Evolutionary conservation across 2,797 vertebrate species (phyloP), one percentile per base, ranked within the genome.

Genomic region (Apogon hyalosoma): DNA sequence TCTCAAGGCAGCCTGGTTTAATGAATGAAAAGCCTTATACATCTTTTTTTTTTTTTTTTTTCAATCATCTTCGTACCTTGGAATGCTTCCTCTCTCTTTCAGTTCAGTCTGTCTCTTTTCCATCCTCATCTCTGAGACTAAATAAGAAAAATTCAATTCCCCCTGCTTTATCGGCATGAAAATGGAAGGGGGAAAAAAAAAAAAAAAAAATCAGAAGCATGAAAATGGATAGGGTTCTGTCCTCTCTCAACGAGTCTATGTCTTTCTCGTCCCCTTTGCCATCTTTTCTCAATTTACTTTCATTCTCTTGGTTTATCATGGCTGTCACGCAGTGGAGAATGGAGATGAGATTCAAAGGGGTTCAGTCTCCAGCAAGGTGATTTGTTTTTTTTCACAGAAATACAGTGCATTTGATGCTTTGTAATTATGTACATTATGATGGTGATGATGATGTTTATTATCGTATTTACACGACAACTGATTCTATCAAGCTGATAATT

Each of bases 131-230:
- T 63, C 4, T 11, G 18, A 1, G 41, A 46, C 41, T 54, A 42
- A 1, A 16, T 47, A 40, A 60, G 55, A 33, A 3, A 48, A 43
- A 41, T 54, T 51, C 59, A 66, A 10, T 66, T 73, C 24, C 21
- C 8, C 39, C 1, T 15, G 50, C 11, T 66, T 58, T 69, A 58
- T 39, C 58, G 56, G 42, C 73, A 24, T 56, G 58, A 48, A 76
- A 72, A 56, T 63, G 38, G 50, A n/a, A n/a, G n/a, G n/a, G n/a
- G n/a, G n/a, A n/a, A 56, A 43, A 43, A 10, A 19, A 50, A 68
- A 49, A 19, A 36, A 31, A 1, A 11, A 24, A 24, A 48, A 48
- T 24, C 19, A 38, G 24, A 61, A 11, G 50, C 2, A 14, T 45
- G 1, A 4, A 28, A 6, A 41, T 50, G 3, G 39, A 9, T 13